Evolutionary conservation across 2,888 invertebrate genomes (phyloP), one percentile per base, ranked within the genome.

Genomic region (Cheilosia scutellata): DNA sequence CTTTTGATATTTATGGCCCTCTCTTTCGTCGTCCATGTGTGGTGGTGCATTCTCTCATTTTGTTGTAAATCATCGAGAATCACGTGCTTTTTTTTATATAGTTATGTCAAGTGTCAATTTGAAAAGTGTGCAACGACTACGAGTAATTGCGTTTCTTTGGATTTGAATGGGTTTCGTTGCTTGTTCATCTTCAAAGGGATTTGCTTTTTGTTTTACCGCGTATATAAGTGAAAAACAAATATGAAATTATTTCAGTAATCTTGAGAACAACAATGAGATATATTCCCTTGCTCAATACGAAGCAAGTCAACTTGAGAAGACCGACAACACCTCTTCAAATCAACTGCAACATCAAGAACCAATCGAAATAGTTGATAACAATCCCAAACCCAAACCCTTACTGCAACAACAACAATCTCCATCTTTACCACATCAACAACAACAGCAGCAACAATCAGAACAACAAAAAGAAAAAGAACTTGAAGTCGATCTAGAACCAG

Each of bases 191-290:
- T 55, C 71, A 86, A 86, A 86, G 80, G 49, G 11, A 49, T 3
- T 9, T 44, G 53, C 62, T 16, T 37, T 47, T 58, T 25, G 4
- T 53, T 29, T 31, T 33, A 20, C 7, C 33, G 33, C 68, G 49
- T 51, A 65, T 20, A 47, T 40, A 49, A 72, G 79, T 79, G 72
- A 65, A 55, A 55, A 47, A 13, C 58, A 74, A 60, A 77, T 80
- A 77, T 47, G 20, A 31, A 88, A 89, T 89, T 89, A 88, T 92
- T 92, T 86, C 91, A 93, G 93, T 91, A 91, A 92, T 89, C 91
- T 93, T 91, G 93, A 93, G 89, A 92, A 92, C 89, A 90, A 92
- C 90, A 89, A 92, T 92, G 93, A 92, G 90, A 92, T 93, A 89
- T 93, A 92, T 90, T 92, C 92, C 88, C 91, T 91, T 90, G 91